phyloP scores from a whole-genome alignment of 2,797 vertebrate genomes.

The Carcharodon carcharias region DNA sequence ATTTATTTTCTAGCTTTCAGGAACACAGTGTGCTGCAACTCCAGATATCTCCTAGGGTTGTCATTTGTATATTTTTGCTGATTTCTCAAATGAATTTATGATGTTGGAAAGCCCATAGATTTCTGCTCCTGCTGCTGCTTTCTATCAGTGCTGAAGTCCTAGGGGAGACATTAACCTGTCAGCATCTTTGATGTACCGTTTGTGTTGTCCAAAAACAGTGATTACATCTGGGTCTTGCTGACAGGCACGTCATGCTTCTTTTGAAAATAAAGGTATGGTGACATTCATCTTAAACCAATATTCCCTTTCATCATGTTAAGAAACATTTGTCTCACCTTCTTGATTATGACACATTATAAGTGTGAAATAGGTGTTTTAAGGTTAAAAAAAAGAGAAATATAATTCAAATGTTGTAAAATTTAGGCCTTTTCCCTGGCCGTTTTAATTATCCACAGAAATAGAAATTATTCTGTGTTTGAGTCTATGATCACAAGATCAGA shows the following conservation, averaged over 20 bases:
- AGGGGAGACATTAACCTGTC: conserved; percentile 36
- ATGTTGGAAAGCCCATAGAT: conserved; percentile 17
- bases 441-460: conserved; percentile 1
- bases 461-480: background rate
- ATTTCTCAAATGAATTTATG: conserved; percentile 27
- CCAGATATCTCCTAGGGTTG: conserved; percentile 25
- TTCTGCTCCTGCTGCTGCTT: conserved; percentile 8
- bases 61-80: conserved; percentile 18
- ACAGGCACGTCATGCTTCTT: background rate
- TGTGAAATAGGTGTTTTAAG: background rate
- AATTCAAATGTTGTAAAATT: background rate
- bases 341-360: background rate
- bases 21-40: conserved; percentile 26
- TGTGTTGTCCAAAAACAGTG: conserved; percentile 25
- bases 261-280: conserved; percentile 31
- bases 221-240: conserved; percentile 34
- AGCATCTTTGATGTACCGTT: conserved; percentile 34
- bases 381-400: background rate
- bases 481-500: background rate
- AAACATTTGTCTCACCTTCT: conserved; percentile 28
- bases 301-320: background rate
- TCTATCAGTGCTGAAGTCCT: conserved; percentile 37
- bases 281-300: conserved; percentile 23
- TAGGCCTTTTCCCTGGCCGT: background rate
- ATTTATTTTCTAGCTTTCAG: conserved; percentile 31